Evolutionary conservation across 2,113 vertebrate species (phyloP), one percentile per base, ranked within the genome.

Genomic region (Mobula birostris): DNA sequence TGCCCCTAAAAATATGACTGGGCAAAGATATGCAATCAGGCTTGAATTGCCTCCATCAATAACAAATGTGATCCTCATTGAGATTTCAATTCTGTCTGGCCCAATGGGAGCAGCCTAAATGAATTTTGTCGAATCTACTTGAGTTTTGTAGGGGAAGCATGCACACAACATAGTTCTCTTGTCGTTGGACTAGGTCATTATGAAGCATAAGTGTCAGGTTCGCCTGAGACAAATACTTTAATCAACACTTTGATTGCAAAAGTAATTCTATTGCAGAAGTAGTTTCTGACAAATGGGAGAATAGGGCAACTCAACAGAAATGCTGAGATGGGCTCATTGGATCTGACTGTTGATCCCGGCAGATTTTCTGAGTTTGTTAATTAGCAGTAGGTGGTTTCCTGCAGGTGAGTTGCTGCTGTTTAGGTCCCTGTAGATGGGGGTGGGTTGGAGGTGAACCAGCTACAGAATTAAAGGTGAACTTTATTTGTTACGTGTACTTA

Each of bases 81-180:
- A 27, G 56, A 29, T 87, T 87, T 87, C 83, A 87, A 87, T 87
- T 87, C 27, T 87, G 83, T 87, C 48, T 29, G 17, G 83, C 48
- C 83, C 48, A 9, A 29, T 87, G 83, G 83, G 83, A 87, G 83
- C 83, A 87, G 56, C 48, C 83, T 27, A 7, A 9, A 61, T 19
- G 27, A 87, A 87, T 61, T 87, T 83, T 40, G 80, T 7, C 48
- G 40, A 56, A 83, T 83, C 80, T 56, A 56, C 21, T 56, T 83
- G 80, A 56, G 21, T 56, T 48, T 19, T 56, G 24, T 21, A 7
- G 8, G 56, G 56, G 56, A 56, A 61, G 61, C 83, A 61, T 27
- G 24, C 56, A 61, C 21, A 61, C 21, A 24, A 58, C 48, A 61
- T 12, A 19, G 8, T 19, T 85, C 17, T 58, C 82, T 58, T 19